Conservation (phyloP, 2,888 invertebrate genomes). For the Tortrix viridana region DNA sequence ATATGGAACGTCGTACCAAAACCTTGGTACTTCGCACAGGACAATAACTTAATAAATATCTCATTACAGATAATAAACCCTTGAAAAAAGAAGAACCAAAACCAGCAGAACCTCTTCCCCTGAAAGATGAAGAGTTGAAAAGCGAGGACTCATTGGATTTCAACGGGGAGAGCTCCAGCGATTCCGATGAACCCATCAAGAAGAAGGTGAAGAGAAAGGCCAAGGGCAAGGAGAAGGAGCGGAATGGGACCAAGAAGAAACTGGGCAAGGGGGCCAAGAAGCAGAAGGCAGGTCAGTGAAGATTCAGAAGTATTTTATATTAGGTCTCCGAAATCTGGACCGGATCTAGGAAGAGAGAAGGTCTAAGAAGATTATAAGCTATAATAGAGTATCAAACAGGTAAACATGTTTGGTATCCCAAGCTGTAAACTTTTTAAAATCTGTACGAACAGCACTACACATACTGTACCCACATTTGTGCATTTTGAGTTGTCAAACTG, state of each 20-base stretch:
- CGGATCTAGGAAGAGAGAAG: too few relatives aligned
- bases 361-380: too few relatives aligned
- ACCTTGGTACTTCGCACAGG: too few relatives aligned
- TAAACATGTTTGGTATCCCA: too few relatives aligned
- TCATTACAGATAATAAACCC: slow-evolving; percentile 55
- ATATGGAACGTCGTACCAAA: too few relatives aligned
- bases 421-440: too few relatives aligned
- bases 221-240: slow-evolving; percentile 44
- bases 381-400: too few relatives aligned
- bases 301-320: too few relatives aligned
- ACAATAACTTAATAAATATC: background rate
- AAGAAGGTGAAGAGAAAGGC: slow-evolving; percentile 53
- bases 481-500: too few relatives aligned
- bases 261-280: slow-evolving; percentile 50
- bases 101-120: slow-evolving; percentile 39
- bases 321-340: too few relatives aligned
- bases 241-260: slow-evolving; percentile 51
- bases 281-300: slow-evolving; percentile 50
- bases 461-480: too few relatives aligned
- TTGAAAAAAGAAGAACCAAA: slow-evolving; percentile 53
- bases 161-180: slow-evolving; percentile 63
- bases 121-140: slow-evolving; percentile 42
- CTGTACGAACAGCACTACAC: too few relatives aligned
- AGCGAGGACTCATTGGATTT: slow-evolving; percentile 53
- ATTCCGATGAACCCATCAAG: slow-evolving; percentile 72